A percentile compares a stretch with the other conserved stretches of the same genome.
Conservation (phyloP, 1,140 invertebrate species). For the Argopecten irradians region DNA sequence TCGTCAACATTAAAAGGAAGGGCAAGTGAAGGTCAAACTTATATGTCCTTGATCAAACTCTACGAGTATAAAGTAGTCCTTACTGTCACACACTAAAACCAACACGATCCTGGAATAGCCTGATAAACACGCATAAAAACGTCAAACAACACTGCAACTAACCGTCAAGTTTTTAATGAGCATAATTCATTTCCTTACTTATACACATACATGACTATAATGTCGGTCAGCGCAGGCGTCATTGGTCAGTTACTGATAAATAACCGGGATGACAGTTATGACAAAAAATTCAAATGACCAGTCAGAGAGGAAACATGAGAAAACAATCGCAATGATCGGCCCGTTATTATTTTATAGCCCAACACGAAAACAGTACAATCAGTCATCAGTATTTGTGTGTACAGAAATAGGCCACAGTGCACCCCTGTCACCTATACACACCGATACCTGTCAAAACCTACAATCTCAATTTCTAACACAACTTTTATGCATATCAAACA, state of each 20-base stretch:
- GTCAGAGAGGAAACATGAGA: neutral
- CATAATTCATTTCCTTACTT: neutral
- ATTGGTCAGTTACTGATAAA: neutral
- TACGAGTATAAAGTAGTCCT: neutral
- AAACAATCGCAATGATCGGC: slow-evolving; percentile 15
- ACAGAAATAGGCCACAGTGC: neutral
- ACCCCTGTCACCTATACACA: neutral
- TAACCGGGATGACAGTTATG: neutral
- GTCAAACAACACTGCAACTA: neutral
- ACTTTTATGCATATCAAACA: neutral
- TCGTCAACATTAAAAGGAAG: slow-evolving; percentile 17
- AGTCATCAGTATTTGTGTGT: neutral
- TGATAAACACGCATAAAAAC: neutral
- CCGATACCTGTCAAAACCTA: neutral
- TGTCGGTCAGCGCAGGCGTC: neutral
- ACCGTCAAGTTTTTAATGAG: neutral
- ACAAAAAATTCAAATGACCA: slow-evolving; percentile 23
- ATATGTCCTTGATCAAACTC: slow-evolving; percentile 11
- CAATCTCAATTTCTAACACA: neutral
- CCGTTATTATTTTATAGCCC: neutral
- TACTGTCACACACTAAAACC: neutral
- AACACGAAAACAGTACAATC: neutral
- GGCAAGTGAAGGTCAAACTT: neutral
- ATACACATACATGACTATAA: neutral
- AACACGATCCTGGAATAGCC: neutral